These are phyloP conservation scores for Hyperoplus immaculatus DNA, from an alignment of 2,797 vertebrate genomes.

Conservation along the genomic window DNA sequence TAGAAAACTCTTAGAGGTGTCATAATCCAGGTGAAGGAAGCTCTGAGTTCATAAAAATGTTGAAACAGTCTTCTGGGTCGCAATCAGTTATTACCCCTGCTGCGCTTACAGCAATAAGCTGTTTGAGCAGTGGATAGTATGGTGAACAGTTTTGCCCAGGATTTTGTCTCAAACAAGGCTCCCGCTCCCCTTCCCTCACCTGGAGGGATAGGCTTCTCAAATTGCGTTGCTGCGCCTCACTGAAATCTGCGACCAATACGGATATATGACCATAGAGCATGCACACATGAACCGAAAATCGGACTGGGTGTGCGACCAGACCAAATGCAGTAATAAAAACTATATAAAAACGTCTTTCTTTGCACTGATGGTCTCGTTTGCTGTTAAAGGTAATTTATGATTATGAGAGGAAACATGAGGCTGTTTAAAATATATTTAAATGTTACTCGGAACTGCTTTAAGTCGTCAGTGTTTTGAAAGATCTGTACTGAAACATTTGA, in stretches of 20 bases:
- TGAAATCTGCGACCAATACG: too few relatives aligned
- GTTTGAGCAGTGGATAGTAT: neutral
- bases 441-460: slow-evolving; percentile 1
- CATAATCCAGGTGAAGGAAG: neutral
- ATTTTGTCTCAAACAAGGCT: neutral
- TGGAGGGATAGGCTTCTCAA: neutral
- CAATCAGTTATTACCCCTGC: neutral
- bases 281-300: too few relatives aligned
- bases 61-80: neutral
- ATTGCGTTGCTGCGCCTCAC: neutral
- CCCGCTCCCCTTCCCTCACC: too few relatives aligned
- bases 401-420: too few relatives aligned
- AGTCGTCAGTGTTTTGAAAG: neutral
- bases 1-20: neutral
- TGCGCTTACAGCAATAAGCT: neutral
- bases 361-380: too few relatives aligned
- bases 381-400: too few relatives aligned
- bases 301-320: too few relatives aligned
- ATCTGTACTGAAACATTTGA: slow-evolving; percentile 6
- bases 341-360: too few relatives aligned
- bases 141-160: neutral
- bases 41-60: neutral
- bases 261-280: too few relatives aligned
- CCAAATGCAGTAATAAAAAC: too few relatives aligned
- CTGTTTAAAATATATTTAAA: too few relatives aligned